A percentile compares a stretch with the other conserved stretches of the same genome.
Evolutionary conservation across 2,888 invertebrate species (phyloP).

Genomic region (Epinotia ramella): DNA sequence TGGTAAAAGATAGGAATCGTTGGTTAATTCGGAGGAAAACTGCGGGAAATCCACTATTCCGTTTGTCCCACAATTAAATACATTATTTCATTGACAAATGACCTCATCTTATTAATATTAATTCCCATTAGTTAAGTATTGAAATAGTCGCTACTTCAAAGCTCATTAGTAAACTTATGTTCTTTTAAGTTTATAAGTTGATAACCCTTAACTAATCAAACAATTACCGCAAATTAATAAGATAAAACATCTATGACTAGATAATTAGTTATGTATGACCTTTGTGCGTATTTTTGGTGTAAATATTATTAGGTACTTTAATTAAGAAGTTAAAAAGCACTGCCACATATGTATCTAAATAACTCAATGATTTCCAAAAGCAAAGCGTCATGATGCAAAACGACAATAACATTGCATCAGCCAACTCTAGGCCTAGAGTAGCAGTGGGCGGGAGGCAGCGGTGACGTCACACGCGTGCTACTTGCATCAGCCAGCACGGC

Average conservation of each 20-base stretch:
- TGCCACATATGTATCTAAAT: background rate
- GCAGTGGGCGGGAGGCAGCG: constrained; percentile 3
- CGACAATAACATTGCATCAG: constrained; percentile 31
- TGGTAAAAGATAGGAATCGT: no score
- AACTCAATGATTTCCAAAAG: background rate
- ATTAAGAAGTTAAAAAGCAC: background rate
- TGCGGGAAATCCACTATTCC: no score
- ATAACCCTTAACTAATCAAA: background rate
- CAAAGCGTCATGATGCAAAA: constrained; percentile 6
- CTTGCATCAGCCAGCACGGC: constrained; percentile 47
- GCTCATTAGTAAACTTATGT: no score
- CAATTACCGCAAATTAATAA: no score
- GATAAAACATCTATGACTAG: no score
- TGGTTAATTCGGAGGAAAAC: no score
- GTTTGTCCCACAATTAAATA: no score
- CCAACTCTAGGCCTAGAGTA: background rate
- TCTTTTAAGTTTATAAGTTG: background rate
- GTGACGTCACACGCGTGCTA: constrained; percentile 29
- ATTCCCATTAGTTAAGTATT: background rate
- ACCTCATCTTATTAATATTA: background rate
- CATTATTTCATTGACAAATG: no score
- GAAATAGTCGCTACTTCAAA: no score
- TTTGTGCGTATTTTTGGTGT: no score
- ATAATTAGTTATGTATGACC: no score
- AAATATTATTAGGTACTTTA: no score